phyloP scores from a whole-genome alignment of 2,888 invertebrate species.

The Tetheella fluctuosa region DNA sequence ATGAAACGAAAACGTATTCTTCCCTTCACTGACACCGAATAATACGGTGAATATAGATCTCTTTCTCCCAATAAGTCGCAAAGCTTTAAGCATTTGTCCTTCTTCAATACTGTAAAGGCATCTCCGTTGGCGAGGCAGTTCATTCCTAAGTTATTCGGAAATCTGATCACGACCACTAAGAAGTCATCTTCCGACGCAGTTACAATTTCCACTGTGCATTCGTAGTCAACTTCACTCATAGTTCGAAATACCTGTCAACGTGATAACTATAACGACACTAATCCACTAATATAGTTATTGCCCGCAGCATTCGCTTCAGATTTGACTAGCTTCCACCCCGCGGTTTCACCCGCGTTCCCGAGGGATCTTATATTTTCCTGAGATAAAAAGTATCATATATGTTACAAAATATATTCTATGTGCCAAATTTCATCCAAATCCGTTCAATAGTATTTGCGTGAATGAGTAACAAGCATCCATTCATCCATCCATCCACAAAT shows the following conservation, averaged over 20 bases:
- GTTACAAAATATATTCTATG: no score
- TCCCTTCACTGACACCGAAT: conserved; percentile 47
- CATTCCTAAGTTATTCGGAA: conserved; percentile 50
- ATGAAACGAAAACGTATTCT: conserved; percentile 62
- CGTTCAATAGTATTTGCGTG: not conserved
- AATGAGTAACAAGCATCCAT: not conserved
- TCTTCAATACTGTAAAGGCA: conserved; percentile 59
- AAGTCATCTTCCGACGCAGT: conserved; percentile 36
- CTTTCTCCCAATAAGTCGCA: conserved; percentile 51
- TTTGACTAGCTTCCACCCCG: no score
- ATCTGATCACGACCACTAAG: conserved; percentile 62
- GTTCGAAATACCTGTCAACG: conserved; percentile 64
- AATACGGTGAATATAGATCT: conserved; percentile 47
- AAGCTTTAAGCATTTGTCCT: conserved; percentile 50
- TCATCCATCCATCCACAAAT: no score
- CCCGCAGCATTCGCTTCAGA: no score
- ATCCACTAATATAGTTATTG: no score
- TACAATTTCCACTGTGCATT: conserved; percentile 64
- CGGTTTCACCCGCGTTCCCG: no score
- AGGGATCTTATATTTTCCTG: no score
- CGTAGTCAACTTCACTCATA: conserved; percentile 60
- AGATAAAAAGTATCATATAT: no score
- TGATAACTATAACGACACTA: not conserved
- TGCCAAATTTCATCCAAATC: no score
- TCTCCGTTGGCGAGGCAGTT: conserved; percentile 60